Conservation (phyloP, 1,140 invertebrate genomes). For the Ladona fulva region DNA sequence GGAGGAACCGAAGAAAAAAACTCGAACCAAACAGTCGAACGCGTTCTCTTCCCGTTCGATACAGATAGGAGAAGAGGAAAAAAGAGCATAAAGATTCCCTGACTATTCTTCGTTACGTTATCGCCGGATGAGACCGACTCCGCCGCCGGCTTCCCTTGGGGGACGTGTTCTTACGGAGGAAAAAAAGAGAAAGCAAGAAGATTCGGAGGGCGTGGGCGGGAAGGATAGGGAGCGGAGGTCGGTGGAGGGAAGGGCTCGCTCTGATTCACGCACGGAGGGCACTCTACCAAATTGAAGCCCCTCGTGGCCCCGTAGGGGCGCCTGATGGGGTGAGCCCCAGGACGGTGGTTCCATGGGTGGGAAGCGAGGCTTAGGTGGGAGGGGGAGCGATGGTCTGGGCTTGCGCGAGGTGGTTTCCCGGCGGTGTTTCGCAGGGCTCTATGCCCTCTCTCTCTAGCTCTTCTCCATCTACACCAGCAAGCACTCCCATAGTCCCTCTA, state of each 20-base stretch:
- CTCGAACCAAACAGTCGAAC: too few species aligned
- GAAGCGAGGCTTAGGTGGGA: background rate
- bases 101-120: background rate
- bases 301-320: background rate
- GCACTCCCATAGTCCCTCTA: too few species aligned
- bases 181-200: background rate
- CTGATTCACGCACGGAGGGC: background rate
- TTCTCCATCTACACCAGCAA: too few species aligned
- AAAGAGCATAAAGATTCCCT: background rate
- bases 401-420: too few species aligned
- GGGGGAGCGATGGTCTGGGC: background rate
- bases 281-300: slow-evolving; percentile 8
- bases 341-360: background rate
- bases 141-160: background rate
- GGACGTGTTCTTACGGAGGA: background rate
- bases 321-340: background rate
- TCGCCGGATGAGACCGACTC: background rate
- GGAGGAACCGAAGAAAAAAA: too few species aligned
- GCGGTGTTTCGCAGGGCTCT: too few species aligned
- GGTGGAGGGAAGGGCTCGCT: background rate
- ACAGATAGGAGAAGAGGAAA: too few species aligned
- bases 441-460: too few species aligned
- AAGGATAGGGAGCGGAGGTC: background rate
- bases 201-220: background rate
- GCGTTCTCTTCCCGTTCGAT: too few species aligned